Evolutionary conservation across 35 echinoderm and acorn worm genomes (phyloP), one percentile per base, ranked within the genome.

Genomic region (Diadema setosum): DNA sequence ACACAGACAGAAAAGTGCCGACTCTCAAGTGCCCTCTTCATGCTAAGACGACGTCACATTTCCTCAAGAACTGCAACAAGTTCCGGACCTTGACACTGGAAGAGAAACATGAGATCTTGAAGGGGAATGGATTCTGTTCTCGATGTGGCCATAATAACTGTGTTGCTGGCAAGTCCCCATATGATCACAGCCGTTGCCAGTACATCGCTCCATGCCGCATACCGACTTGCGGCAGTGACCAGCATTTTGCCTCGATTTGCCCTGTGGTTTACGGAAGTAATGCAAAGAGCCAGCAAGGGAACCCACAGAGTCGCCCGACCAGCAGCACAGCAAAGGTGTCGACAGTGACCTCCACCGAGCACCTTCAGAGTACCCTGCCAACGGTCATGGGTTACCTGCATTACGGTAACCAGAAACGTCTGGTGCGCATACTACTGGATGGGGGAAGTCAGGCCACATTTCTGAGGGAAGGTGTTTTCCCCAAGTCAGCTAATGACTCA

Each of bases 141-240:
- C 59, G 87, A 16, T 94, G 92, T 80, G 87, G 92, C 5, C 92
- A 94, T 73, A 94, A 94, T 70, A 94, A 90, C 56, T 94, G 92
- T 42, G 36, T 65, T 31, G 92, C 92, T 34, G 92, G 86, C 8
- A 94, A 90, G 59, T 70, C 86, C 49, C 92, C 92, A 11, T 90
- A 60, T 81, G 82, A 94, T 37, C 44, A 18, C 23, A 94, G 52
- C 21, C 36, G 87, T 4, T 94, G 93, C 65, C 93, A 94, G 87
- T 94, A 90, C 26, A 81, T 80, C 33, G 87, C 87, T 39, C 93
- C 93, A 46, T 94, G 87, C 67, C 24, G 83, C 16, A 67, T 61
- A 27, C 34, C 42, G 24, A 40, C 91, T 3, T 90, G 87, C 73
- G 88, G 75, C 30, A 70, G 55, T 74, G 87, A 94, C 64, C 40